Percentiles rank a stretch among this genome's conserved stretches.
Conservation (phyloP, 2,888 invertebrate species). For the Caenorhabditis zanzibari region DNA sequence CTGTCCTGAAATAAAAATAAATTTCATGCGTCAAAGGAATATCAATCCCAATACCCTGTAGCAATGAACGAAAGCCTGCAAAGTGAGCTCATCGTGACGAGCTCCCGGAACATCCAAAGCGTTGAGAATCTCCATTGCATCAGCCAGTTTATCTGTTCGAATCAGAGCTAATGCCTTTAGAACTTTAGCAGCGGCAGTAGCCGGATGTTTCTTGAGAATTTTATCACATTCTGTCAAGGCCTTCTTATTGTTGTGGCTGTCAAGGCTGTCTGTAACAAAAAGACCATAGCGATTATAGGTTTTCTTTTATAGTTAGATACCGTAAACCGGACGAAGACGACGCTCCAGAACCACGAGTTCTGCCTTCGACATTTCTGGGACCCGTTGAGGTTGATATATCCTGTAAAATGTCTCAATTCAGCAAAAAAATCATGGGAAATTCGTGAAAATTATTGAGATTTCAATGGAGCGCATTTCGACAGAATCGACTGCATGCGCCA, state of each 20-base stretch:
- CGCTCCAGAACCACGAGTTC: slow-evolving; percentile 68
- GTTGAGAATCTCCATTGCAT: slow-evolving; percentile 89
- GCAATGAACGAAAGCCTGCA: slow-evolving; percentile 96
- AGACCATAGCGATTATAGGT: neutral
- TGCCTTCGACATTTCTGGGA: slow-evolving; percentile 57
- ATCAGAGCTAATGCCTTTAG: slow-evolving; percentile 94
- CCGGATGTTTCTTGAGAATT: slow-evolving; percentile 94
- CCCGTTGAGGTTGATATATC: slow-evolving; percentile 41
- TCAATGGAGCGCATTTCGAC: slow-evolving; percentile 45
- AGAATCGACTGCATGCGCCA: neutral
- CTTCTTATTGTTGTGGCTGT: slow-evolving; percentile 96
- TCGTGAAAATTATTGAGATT: slow-evolving; percentile 2
- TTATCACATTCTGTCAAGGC: slow-evolving; percentile 97
- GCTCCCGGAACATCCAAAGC: slow-evolving; percentile 88
- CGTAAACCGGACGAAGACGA: slow-evolving; percentile 71
- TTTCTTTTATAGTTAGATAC: slow-evolving; percentile 25
- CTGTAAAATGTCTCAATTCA: slow-evolving; percentile 18
- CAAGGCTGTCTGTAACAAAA: slow-evolving; percentile 85
- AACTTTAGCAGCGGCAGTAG: slow-evolving; percentile 91
- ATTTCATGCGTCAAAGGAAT: neutral
- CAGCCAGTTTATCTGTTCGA: slow-evolving; percentile 91
- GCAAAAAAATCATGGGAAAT: slow-evolving; percentile 25
- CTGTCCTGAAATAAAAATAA: slow-evolving; percentile 85
- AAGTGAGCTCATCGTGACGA: slow-evolving; percentile 93
- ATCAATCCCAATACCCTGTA: slow-evolving; percentile 87